Evolutionary conservation across 2,888 invertebrate genomes (phyloP).

Genomic region (Biston betularia): DNA sequence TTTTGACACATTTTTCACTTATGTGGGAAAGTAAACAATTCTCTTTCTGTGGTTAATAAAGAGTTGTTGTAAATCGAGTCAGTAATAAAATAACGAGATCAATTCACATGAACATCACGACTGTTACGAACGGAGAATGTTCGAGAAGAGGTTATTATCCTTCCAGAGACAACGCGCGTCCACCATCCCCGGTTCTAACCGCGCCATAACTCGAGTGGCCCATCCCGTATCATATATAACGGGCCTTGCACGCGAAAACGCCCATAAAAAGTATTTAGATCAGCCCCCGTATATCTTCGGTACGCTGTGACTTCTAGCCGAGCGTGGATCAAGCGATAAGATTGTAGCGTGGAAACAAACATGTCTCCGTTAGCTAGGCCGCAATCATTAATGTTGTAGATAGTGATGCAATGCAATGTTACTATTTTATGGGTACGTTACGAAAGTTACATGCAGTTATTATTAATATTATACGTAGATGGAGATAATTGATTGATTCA

Average conservation of each 20-base stretch:
- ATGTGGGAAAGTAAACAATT: too few relatives aligned
- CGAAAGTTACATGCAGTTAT: too few relatives aligned
- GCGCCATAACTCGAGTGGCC: slow-evolving; percentile 22
- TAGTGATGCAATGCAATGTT: too few relatives aligned
- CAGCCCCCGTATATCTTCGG: slow-evolving; percentile 56
- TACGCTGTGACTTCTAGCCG: slow-evolving; percentile 45
- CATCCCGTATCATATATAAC: slow-evolving; percentile 28
- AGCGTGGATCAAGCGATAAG: slow-evolving; percentile 17
- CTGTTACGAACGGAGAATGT: background rate
- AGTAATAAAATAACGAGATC: background rate
- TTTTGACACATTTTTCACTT: too few relatives aligned
- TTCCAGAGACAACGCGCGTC: background rate
- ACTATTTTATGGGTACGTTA: too few relatives aligned
- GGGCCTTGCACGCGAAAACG: slow-evolving; percentile 46
- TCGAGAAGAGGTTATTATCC: slow-evolving; percentile 5
- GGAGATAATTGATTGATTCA: too few relatives aligned
- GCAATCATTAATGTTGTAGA: too few relatives aligned
- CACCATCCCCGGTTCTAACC: background rate
- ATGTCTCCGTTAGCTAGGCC: too few relatives aligned
- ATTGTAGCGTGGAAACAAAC: background rate
- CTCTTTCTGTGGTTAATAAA: too few relatives aligned
- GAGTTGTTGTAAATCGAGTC: too few relatives aligned
- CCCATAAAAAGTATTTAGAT: slow-evolving; percentile 67
- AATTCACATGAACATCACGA: background rate
- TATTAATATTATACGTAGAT: too few relatives aligned